Conservation (phyloP, 2,888 invertebrate genomes). For the Bembecia ichneumoniformis region DNA sequence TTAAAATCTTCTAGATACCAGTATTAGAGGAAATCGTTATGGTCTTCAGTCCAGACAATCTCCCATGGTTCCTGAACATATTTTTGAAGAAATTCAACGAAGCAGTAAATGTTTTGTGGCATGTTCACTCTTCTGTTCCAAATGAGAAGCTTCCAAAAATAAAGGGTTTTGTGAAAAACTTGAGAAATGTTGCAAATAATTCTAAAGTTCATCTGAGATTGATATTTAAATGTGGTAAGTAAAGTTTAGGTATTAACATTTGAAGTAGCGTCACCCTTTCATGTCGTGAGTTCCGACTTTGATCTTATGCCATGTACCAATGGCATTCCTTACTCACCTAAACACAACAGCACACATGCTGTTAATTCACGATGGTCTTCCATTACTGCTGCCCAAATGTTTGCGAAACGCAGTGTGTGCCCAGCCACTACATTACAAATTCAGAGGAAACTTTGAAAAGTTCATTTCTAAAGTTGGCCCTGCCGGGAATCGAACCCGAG, state of each 20-base stretch:
- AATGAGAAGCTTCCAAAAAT: slow-evolving; percentile 46
- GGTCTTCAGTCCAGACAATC: slow-evolving; percentile 74
- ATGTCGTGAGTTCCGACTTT: no score
- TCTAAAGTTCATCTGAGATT: slow-evolving; percentile 72
- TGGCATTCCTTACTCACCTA: no score
- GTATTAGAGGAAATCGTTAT: slow-evolving; percentile 75
- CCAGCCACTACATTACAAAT: no score
- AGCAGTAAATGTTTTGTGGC: slow-evolving; percentile 66
- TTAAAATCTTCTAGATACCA: slow-evolving; percentile 40
- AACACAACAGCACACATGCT: no score
- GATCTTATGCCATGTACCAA: no score
- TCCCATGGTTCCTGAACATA: slow-evolving; percentile 78
- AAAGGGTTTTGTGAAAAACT: slow-evolving; percentile 39
- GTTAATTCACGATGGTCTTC: no score
- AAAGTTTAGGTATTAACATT: neutral
- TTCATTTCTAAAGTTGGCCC: no score
- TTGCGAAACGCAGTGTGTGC: no score
- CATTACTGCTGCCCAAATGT: no score
- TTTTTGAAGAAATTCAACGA: slow-evolving; percentile 71
- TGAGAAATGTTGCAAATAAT: slow-evolving; percentile 16
- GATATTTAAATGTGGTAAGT: slow-evolving; percentile 84
- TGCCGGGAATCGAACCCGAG: no score
- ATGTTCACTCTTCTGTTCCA: slow-evolving; percentile 76
- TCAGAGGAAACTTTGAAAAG: no score
- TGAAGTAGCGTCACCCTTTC: no score